Base-by-base conservation (phyloP, 92 coral and sea anemone species). In the Phenganax stokvisi region DNA sequence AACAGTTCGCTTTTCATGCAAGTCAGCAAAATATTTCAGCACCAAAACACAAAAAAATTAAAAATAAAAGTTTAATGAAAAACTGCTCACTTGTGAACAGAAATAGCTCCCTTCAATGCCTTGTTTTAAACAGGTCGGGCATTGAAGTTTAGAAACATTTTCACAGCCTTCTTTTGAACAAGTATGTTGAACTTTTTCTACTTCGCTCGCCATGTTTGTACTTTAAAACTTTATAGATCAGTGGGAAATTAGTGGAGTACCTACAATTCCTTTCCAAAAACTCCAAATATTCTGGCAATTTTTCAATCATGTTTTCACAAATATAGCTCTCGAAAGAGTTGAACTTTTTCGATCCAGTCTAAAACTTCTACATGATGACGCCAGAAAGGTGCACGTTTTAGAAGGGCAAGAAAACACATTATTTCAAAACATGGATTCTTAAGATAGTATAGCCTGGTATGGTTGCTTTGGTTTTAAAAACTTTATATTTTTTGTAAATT, bases 101-200 rank as follows among this genome's bases (percentile, higher is more conserved):
- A 93, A 93, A 84, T 87, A 93, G 85, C 97, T 93, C 0, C 97
- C 97, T 8, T 88, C 87, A 69, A 93, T 93, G 52, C 96, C 92
- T 30, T 91, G 93, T 77, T 93, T 93, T 57, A 93, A 89, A 79
- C 97, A 93, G 6, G 96, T 89, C 10, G 98, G 98, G 53, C 98
- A 94, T 64, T 92, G 98, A 0, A 94, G 90, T 76, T 92, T 94
- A 7, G 98, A 96, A 7, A 91, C 87, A 79, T 91, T 87, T 59
- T 85, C 85, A 51, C 98, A 94, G 25, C 91, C 96, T 55, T 85
- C 87, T 72, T 89, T 94, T 57, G 90, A 89, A 64, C 98, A 94
- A 73, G 87, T 77, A 74, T 86, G 84, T 7, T 29, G 54, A 0
- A 5, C 68, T 53, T 54, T 80, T n/a, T 60, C 75, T 27, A 57